Evolutionary conservation across 37 sponge, comb jelly and placozoan species (phyloP).

Genomic region (Diacarnus erythraeanus): DNA sequence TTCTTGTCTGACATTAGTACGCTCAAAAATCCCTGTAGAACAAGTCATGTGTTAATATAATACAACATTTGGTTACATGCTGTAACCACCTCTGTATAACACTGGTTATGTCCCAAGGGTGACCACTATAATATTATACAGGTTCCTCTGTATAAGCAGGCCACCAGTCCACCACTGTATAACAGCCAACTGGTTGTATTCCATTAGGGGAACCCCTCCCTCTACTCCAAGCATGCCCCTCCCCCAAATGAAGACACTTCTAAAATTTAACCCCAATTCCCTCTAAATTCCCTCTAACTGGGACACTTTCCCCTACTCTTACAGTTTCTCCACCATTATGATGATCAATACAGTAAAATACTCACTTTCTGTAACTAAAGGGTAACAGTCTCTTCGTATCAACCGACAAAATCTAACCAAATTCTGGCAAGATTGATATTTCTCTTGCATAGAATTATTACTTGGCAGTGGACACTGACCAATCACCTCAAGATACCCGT

Average conservation of each 20-base stretch:
- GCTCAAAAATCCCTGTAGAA: neutral
- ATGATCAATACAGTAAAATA: neutral
- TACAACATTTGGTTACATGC: no score
- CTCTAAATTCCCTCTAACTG: neutral
- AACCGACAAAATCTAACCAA: slow-evolving; percentile 45
- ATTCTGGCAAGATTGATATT: slow-evolving; percentile 29
- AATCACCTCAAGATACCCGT: slow-evolving; percentile 61
- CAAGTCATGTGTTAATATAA: no score
- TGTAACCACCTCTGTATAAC: no score
- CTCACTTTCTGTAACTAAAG: slow-evolving; percentile 49
- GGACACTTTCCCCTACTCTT: neutral
- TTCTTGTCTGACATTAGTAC: neutral
- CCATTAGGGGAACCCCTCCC: no score
- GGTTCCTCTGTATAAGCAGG: no score
- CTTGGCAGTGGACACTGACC: slow-evolving; percentile 36
- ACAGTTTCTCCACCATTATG: no score
- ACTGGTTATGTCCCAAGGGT: no score
- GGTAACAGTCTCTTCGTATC: slow-evolving; percentile 27
- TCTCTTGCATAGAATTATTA: slow-evolving; percentile 22
- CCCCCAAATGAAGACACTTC: no score
- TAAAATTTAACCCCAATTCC: neutral
- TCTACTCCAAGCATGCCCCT: no score
- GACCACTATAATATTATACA: no score
- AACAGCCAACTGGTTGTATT: no score
- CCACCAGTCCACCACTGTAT: no score